phyloP scores from a whole-genome alignment of 2,888 invertebrate genomes.

The Lasioglossum oenotherae region DNA sequence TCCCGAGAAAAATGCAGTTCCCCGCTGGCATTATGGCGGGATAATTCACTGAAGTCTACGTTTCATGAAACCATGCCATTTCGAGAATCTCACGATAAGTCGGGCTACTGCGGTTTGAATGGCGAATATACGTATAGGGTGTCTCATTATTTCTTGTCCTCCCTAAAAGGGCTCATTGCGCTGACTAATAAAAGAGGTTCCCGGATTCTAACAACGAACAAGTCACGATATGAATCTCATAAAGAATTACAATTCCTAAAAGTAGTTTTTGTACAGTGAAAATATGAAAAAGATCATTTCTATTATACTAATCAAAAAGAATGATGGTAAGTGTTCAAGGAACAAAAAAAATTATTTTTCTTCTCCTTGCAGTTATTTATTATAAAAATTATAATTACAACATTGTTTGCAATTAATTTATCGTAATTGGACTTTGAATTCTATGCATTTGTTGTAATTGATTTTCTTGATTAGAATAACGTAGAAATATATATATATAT shows the following conservation, averaged over 20 bases:
- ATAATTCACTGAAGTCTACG: slow-evolving; percentile 55
- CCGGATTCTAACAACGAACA: neutral
- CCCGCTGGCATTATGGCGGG: slow-evolving; percentile 24
- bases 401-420: neutral
- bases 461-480: too few species aligned
- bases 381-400: neutral
- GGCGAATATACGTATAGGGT: neutral
- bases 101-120: slow-evolving; percentile 49
- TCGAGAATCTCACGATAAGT: slow-evolving; percentile 62
- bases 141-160: neutral
- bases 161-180: neutral
- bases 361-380: neutral
- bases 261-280: neutral
- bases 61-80: slow-evolving; percentile 22
- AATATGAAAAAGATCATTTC: neutral
- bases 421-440: neutral
- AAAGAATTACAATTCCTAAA: neutral
- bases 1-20: slow-evolving; percentile 4
- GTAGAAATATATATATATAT: too few species aligned
- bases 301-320: neutral
- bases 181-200: neutral
- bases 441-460: too few species aligned
- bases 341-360: neutral
- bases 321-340: neutral
- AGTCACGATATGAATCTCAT: neutral